These are phyloP conservation scores for Macquaria australasica DNA, from an alignment of 2,113 vertebrate genomes.

Conservation along the genomic window DNA sequence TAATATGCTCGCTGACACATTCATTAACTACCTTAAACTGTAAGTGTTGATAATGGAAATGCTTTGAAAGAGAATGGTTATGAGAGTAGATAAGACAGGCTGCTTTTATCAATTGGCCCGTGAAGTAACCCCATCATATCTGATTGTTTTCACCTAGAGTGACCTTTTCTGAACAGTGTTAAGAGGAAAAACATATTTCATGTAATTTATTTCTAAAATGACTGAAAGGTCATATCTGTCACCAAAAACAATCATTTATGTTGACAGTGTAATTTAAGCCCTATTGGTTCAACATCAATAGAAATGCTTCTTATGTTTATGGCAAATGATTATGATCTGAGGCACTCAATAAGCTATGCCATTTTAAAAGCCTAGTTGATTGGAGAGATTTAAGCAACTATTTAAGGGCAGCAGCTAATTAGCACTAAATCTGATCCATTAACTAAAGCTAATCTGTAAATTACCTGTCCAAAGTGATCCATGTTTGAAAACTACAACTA, in stretches of 20 bases:
- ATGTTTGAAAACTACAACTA: constrained; percentile 32
- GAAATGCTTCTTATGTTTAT: constrained; percentile 27
- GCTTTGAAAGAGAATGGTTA: constrained; percentile 38
- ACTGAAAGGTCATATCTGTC: constrained; percentile 72
- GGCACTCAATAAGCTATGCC: constrained; percentile 24
- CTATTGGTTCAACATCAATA: constrained; percentile 26
- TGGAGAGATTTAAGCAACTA: constrained; percentile 67
- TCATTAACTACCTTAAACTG: constrained; percentile 31
- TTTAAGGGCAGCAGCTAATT: constrained; percentile 69
- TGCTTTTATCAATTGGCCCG: constrained; percentile 29
- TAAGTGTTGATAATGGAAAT: constrained; percentile 46
- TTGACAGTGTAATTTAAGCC: constrained; percentile 62
- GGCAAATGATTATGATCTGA: constrained; percentile 34
- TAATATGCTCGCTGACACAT: constrained; percentile 1
- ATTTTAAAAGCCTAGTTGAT: constrained; percentile 55
- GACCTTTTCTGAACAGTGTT: constrained; percentile 64
- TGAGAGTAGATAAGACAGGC: constrained; percentile 11
- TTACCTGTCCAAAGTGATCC: constrained; percentile 65
- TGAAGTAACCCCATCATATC: constrained; percentile 42
- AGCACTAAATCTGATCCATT: constrained; percentile 70
- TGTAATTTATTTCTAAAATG: constrained; percentile 57
- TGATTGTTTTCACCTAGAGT: constrained; percentile 60
- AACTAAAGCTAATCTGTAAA: constrained; percentile 69
- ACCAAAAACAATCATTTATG: constrained; percentile 57
- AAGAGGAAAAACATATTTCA: constrained; percentile 50